phyloP scores from a whole-genome alignment of 2,888 invertebrate species.

The Phrixothrix hirtus region DNA sequence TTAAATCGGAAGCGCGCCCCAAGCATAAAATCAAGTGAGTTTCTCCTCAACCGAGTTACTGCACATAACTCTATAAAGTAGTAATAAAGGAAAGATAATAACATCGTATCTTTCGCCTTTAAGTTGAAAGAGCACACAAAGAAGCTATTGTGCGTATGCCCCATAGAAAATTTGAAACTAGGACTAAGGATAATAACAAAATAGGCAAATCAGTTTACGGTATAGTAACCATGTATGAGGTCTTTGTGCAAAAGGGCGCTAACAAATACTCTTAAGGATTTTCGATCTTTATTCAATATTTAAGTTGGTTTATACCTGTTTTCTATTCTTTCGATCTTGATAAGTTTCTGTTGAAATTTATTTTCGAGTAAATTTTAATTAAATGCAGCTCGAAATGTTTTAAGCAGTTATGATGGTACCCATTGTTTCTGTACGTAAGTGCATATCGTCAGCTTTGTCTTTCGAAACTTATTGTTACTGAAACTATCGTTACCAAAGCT shows the following conservation, averaged over 20 bases:
- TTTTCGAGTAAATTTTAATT: too few species aligned
- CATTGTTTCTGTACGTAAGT: too few species aligned
- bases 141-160: conserved; percentile 16
- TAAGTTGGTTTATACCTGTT: conserved; percentile 20
- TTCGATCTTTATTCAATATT: conserved; percentile 24
- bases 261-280: conserved; percentile 28
- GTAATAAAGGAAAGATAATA: conserved; percentile 24
- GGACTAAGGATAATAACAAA: conserved; percentile 35
- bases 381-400: too few species aligned
- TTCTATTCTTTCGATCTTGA: conserved; percentile 1
- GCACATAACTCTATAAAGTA: conserved; percentile 7
- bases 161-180: conserved; percentile 21
- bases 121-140: conserved; percentile 15
- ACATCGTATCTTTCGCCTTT: conserved; percentile 20
- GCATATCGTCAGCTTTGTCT: too few species aligned
- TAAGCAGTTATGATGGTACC: too few species aligned
- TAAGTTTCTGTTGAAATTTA: too few species aligned
- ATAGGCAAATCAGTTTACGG: conserved; percentile 43
- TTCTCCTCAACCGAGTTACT: conserved; percentile 10
- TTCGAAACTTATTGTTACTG: too few species aligned
- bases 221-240: conserved; percentile 34
- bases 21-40: conserved; percentile 17
- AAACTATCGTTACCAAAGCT: too few species aligned
- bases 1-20: conserved; percentile 33
- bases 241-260: conserved; percentile 23